phyloP scores from a whole-genome alignment of 2,797 vertebrate species.

The Gobionotothen gibberifrons region DNA sequence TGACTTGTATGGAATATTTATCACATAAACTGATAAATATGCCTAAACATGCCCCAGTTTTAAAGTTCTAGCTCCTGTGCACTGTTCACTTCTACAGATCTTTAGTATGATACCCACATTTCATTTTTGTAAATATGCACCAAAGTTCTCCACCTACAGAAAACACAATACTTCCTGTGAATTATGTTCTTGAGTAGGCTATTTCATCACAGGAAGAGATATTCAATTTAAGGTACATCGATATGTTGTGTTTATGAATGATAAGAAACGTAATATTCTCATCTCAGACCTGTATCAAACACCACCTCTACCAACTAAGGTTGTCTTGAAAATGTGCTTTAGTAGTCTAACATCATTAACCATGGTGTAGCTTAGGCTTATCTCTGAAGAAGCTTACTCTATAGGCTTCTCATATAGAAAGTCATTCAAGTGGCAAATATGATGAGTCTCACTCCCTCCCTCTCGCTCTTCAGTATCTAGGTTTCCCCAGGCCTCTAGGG shows the following conservation, averaged over 20 bases:
- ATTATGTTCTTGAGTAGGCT: not conserved
- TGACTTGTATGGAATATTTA: not conserved
- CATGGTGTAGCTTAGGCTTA: conserved; percentile 23
- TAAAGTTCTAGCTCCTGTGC: not conserved
- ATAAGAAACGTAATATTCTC: conserved; percentile 3
- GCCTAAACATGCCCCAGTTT: not conserved
- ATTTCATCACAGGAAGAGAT: not conserved
- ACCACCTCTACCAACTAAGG: conserved; percentile 6
- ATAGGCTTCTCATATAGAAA: conserved; percentile 31
- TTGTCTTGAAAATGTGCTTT: conserved; percentile 22
- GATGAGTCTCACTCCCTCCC: conserved; percentile 14
- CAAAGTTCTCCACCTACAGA: not conserved
- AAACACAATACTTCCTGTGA: not conserved
- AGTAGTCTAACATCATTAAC: conserved; percentile 15
- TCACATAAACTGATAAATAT: not conserved
- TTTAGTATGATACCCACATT: not conserved
- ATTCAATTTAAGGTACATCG: not conserved
- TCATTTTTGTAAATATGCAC: not conserved
- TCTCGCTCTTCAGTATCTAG: conserved; percentile 50
- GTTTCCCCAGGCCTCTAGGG: conserved; percentile 69
- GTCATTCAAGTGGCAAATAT: conserved; percentile 44
- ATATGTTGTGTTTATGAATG: not conserved
- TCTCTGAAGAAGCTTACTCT: conserved; percentile 33
- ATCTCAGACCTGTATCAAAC: conserved; percentile 19
- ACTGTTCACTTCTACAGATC: not conserved